Evolutionary conservation across 2,113 vertebrate genomes (phyloP).

Genomic region (Cynopterus brachyotis): DNA sequence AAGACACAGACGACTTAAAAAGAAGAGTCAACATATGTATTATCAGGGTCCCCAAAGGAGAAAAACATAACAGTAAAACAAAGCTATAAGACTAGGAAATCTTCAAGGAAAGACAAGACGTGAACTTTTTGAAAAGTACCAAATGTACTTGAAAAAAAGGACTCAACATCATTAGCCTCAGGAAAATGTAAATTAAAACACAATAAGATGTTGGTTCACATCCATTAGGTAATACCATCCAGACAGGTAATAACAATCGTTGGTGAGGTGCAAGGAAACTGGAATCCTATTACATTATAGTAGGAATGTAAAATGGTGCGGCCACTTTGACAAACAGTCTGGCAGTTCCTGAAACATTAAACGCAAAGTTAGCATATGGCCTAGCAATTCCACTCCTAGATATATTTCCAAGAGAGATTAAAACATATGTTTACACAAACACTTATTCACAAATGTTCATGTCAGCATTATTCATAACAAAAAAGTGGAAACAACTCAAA

Average conservation of each 20-base stretch:
- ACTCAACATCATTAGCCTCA: neutral
- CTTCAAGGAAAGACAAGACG: neutral
- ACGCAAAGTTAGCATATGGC: neutral
- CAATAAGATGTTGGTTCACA: neutral
- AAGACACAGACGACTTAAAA: neutral
- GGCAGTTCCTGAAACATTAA: neutral
- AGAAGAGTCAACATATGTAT: neutral
- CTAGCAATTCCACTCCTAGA: neutral
- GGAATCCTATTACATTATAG: neutral
- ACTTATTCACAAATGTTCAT: neutral
- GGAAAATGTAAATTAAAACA: neutral
- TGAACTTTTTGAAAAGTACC: neutral
- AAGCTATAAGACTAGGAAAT: neutral
- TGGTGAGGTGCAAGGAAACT: neutral
- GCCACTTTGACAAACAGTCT: neutral
- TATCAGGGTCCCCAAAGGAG: neutral
- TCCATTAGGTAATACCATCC: neutral
- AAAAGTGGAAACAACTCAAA: neutral
- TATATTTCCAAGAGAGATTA: neutral
- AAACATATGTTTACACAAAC: neutral
- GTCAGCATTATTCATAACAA: neutral
- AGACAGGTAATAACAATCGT: neutral
- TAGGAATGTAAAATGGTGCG: neutral
- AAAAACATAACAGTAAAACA: neutral
- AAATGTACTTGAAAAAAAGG: neutral